Conservation (phyloP, 2,888 invertebrate species). For the Hermodice carunculata region DNA sequence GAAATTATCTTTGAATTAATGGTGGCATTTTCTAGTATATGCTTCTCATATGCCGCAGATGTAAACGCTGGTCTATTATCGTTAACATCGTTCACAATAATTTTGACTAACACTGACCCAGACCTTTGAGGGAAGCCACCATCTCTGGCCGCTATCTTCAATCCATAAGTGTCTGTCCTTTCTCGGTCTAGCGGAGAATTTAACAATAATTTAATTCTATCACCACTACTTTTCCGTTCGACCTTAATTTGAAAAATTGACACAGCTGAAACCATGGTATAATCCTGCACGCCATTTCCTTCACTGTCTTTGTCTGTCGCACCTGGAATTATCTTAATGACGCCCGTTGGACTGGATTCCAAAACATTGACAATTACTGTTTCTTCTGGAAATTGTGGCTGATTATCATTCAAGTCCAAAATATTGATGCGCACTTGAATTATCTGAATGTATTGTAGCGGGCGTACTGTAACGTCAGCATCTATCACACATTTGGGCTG, state of each 20-base stretch:
- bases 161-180: conserved; percentile 41
- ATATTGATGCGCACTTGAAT: conserved; percentile 16
- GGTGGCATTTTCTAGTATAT: conserved; percentile 9
- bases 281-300: conserved; percentile 9
- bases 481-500: conserved; percentile 5
- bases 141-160: conserved; percentile 32
- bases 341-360: conserved; percentile 13
- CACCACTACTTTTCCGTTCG: conserved; percentile 32
- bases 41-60: conserved; percentile 11
- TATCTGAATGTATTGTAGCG: conserved; percentile 25
- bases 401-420: conserved; percentile 25
- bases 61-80: conserved; percentile 25
- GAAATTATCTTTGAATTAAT: conserved; percentile 5
- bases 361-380: not conserved
- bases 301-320: conserved; percentile 21
- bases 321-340: conserved; percentile 7
- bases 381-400: conserved; percentile 10
- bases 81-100: conserved; percentile 23
- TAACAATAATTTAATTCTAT: conserved; percentile 53
- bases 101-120: conserved; percentile 22
- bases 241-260: conserved; percentile 15
- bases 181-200: conserved; percentile 54
- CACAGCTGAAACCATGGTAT: too few relatives aligned
- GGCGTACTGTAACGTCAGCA: conserved; percentile 19
- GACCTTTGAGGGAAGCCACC: conserved; percentile 17